Conservation (phyloP, 2,113 vertebrate genomes). For the Gavialis gangeticus region DNA sequence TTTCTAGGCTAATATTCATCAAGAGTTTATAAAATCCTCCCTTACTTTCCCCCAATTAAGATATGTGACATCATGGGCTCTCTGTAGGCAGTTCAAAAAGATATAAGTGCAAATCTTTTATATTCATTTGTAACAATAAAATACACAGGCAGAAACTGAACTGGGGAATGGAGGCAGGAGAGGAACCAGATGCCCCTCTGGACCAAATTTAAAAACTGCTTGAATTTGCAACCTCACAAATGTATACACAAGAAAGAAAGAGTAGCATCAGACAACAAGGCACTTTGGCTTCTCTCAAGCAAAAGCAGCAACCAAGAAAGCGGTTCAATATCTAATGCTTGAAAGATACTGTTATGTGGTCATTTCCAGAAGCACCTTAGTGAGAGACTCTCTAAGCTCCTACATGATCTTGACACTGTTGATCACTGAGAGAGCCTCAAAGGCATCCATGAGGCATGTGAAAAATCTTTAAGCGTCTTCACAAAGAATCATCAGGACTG, state of each 20-base stretch:
- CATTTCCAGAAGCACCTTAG: too few relatives aligned
- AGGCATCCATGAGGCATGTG: too few relatives aligned
- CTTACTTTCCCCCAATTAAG: slow-evolving; percentile 39
- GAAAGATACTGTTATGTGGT: too few relatives aligned
- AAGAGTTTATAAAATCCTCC: slow-evolving; percentile 29
- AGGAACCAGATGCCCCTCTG: neutral
- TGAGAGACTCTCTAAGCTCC: too few relatives aligned
- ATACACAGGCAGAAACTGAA: neutral
- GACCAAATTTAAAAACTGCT: neutral
- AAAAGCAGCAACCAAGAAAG: too few relatives aligned
- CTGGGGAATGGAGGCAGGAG: neutral
- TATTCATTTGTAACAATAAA: slow-evolving; percentile 15
- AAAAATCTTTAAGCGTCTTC: too few relatives aligned
- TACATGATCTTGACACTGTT: too few relatives aligned
- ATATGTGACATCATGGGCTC: neutral
- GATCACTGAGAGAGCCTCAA: too few relatives aligned
- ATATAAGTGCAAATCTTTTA: neutral
- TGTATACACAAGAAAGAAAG: neutral
- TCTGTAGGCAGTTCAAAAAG: neutral
- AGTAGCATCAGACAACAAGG: neutral
- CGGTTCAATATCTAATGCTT: too few relatives aligned
- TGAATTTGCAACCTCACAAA: neutral
- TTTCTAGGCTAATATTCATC: slow-evolving; percentile 46
- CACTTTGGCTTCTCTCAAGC: neutral
- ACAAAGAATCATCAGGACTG: too few relatives aligned